Base-by-base conservation (phyloP, 2,113 vertebrate genomes). In the Equus przewalskii region DNA sequence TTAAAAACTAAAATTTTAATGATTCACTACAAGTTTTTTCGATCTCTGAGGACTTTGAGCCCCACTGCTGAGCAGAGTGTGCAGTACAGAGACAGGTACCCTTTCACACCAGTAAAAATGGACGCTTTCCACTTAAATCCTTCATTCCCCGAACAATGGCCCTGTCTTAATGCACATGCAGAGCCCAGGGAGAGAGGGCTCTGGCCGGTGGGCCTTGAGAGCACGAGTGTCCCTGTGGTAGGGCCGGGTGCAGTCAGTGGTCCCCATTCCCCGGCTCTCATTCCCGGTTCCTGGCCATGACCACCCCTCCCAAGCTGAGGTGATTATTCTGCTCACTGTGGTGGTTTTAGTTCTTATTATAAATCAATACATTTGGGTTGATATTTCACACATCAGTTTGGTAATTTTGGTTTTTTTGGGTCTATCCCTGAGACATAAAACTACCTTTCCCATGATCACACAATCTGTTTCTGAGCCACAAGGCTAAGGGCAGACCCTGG, bases 1-100 rank as follows among this genome's bases (percentile, higher is more conserved):
- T 30, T 58, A 62, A 88, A 97, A 98, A 98, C 95, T 98, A 96
- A 86, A 96, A 97, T 98, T 98, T 98, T 98, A 98, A 98, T 98
- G 98, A 98, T 94, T 92, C 95, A 96, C 95, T 98, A 96, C 98
- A 98, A 98, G 96, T 97, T 88, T 28, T 93, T 96, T 93, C 62
- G 36, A 21, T 85, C 98, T 98, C 97, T 30, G 4, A 0, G 19
- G 94, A 87, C 75, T 12, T 1, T n/a, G 24, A 82, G 56, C 64
- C 22, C 56, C 19, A 73, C 8, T 51, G 97, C 24, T 19, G 36
- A 91, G 33, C 14, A 2, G 58, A 72, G 82, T 86, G 78, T 84
- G 78, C 80, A 95, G 91, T 80, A 88, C 93, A 95, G 26, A 78
- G 72, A 97, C 78, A 22, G 75, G 24, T 30, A 24, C 69, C 72